A percentile compares a stretch with the other conserved stretches of the same genome.
Conservation (phyloP, 2,888 invertebrate genomes). For the Myathropa florea region DNA sequence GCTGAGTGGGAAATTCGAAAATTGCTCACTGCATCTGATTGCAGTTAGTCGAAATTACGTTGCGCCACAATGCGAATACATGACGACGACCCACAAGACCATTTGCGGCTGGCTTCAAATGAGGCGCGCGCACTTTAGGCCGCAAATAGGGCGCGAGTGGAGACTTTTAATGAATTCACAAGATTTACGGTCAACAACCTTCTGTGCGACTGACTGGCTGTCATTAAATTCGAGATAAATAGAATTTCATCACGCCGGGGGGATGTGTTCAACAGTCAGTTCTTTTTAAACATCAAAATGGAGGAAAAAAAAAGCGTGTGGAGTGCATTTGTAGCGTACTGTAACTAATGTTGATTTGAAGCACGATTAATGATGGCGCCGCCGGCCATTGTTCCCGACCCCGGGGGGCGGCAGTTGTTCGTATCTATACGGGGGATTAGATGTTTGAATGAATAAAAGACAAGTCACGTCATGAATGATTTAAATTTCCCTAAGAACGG, state of each 20-base stretch:
- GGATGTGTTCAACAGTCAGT: background rate
- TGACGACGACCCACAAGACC: background rate
- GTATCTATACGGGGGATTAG: background rate
- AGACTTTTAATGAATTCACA: background rate
- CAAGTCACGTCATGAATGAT: background rate
- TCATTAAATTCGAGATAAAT: background rate
- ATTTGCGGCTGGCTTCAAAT: background rate
- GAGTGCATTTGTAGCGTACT: background rate
- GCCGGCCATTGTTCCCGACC: no score
- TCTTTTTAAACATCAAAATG: background rate
- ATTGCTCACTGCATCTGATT: conserved; percentile 8
- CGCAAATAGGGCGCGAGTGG: background rate
- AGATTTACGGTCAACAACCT: background rate
- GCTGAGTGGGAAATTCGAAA: conserved; percentile 34
- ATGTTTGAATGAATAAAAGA: no score
- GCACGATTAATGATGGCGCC: background rate
- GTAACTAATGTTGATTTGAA: background rate
- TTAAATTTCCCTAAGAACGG: background rate
- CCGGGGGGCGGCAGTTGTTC: no score
- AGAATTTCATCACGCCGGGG: background rate
- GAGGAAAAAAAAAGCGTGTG: background rate
- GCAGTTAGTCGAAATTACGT: background rate
- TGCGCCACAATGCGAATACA: conserved; percentile 22
- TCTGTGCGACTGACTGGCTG: background rate
- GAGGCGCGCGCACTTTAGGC: background rate